phyloP scores from a whole-genome alignment of 2,113 vertebrate species.

The Stegastes partitus region DNA sequence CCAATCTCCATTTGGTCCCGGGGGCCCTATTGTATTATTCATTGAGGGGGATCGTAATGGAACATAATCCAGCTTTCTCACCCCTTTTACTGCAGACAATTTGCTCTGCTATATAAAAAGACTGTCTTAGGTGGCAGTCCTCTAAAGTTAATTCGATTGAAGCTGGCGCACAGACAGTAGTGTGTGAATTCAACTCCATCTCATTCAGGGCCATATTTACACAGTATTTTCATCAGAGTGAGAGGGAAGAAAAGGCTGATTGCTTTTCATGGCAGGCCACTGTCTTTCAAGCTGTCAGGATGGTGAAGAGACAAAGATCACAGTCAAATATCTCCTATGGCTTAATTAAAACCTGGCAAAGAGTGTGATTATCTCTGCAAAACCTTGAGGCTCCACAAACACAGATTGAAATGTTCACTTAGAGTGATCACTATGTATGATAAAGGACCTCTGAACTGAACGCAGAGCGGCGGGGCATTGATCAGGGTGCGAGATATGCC shows the following conservation, averaged over 20 bases:
- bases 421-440: neutral
- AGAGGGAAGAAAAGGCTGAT: slow-evolving; percentile 12
- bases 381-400: neutral
- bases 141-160: slow-evolving; percentile 41
- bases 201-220: slow-evolving; percentile 46
- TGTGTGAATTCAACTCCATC: slow-evolving; percentile 30
- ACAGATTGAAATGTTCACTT: neutral
- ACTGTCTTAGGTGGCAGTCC: slow-evolving; percentile 20
- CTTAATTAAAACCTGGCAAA: slow-evolving; percentile 34
- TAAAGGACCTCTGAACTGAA: neutral
- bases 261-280: slow-evolving; percentile 27
- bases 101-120: slow-evolving; percentile 44
- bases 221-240: slow-evolving; percentile 33
- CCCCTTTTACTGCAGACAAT: slow-evolving; percentile 57
- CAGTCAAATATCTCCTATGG: slow-evolving; percentile 18
- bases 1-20: slow-evolving; percentile 56
- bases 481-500: neutral
- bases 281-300: slow-evolving; percentile 6
- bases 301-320: slow-evolving; percentile 15
- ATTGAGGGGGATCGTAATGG: slow-evolving; percentile 54
- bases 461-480: neutral
- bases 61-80: slow-evolving; percentile 62
- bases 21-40: slow-evolving; percentile 69
- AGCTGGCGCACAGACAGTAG: slow-evolving; percentile 1
- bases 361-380: neutral